Conservation (phyloP, 2,797 vertebrate species). For the Glyptemys insculpta region DNA sequence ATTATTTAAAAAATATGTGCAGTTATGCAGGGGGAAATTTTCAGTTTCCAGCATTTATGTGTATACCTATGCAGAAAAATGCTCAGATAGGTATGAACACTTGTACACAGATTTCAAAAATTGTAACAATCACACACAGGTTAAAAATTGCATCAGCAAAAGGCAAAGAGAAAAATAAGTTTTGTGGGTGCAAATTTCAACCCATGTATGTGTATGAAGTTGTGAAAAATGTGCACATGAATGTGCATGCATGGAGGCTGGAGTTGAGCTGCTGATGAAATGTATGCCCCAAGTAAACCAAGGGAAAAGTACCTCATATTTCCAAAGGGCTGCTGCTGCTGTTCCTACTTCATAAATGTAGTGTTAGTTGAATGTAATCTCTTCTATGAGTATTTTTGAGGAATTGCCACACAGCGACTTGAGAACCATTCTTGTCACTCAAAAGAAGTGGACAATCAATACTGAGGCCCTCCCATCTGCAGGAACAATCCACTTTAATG, state of each 20-base stretch:
- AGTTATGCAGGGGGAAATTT: neutral
- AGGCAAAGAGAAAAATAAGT: neutral
- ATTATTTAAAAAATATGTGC: constrained; percentile 63
- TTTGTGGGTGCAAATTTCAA: neutral
- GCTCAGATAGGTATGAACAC: neutral
- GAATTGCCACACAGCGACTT: constrained; percentile 43
- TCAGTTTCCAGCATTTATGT: neutral
- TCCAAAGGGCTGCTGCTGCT: constrained; percentile 31
- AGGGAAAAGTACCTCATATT: constrained; percentile 63
- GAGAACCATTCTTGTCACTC: constrained; percentile 66
- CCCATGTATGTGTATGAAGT: neutral
- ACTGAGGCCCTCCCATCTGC: constrained; percentile 42
- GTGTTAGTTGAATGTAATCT: constrained; percentile 65
- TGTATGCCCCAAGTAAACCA: constrained; percentile 44
- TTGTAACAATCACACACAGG: rapidly evolving
- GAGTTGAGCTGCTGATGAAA: neutral
- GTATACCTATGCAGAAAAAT: neutral
- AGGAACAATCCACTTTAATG: constrained; percentile 61
- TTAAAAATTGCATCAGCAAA: neutral
- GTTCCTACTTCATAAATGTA: constrained; percentile 52
- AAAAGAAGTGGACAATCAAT: constrained; percentile 70
- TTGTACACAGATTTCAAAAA: neutral
- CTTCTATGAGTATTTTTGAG: constrained; percentile 65
- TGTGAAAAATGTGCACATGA: neutral
- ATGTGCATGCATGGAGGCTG: neutral